Evolutionary conservation across 2,888 invertebrate genomes (phyloP).

Genomic region (Ornithoptera priamus): DNA sequence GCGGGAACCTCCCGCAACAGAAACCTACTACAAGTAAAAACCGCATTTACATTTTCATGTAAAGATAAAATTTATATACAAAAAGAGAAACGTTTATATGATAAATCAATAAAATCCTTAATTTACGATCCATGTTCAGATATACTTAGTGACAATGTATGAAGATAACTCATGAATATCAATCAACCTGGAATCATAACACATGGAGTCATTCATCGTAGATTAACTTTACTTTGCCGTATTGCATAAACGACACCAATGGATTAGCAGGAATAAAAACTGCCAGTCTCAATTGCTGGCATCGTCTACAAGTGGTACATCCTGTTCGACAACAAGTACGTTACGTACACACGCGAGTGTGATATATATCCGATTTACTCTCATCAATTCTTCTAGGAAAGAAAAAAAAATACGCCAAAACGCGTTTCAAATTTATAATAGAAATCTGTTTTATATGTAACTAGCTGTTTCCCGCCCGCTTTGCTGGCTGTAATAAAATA

Average conservation of each 20-base stretch:
- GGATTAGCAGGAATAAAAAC: constrained; percentile 23
- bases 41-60: no score
- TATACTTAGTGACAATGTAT: neutral
- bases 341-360: constrained; percentile 2
- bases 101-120: neutral
- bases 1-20: no score
- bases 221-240: neutral
- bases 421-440: neutral
- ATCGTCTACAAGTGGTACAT: constrained; percentile 27
- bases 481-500: no score
- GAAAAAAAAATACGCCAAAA: constrained; percentile 2
- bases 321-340: constrained; percentile 17
- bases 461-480: no score
- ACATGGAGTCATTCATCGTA: neutral
- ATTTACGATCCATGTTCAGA: neutral
- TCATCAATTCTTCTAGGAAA: constrained; percentile 9
- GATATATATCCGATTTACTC: constrained; percentile 3
- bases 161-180: neutral
- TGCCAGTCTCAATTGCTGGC: constrained; percentile 19
- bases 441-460: no score
- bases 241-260: constrained; percentile 17
- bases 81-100: no score
- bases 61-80: no score
- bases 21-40: no score
- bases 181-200: neutral